phyloP scores from a whole-genome alignment of 2,888 invertebrate genomes.

The Exephanes ischioxanthus region DNA sequence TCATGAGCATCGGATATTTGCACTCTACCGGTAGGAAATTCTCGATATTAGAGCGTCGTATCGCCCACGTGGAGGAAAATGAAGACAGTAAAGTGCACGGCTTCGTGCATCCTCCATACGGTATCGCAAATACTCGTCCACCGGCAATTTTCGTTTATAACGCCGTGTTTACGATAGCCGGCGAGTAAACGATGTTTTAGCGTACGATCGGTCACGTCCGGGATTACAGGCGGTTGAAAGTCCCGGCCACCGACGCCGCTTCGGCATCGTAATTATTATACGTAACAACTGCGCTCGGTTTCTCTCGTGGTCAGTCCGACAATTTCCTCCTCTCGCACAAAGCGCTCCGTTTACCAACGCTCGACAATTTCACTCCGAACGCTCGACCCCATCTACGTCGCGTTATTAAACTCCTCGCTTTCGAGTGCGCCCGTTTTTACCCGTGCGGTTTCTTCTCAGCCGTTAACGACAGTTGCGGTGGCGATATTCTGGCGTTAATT shows the following conservation, averaged over 20 bases:
- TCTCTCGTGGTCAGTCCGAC: background rate
- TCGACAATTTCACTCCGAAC: background rate
- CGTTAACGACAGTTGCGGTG: background rate
- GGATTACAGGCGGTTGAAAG: background rate
- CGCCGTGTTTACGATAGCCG: background rate
- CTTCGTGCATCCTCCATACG: background rate
- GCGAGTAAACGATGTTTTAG: background rate
- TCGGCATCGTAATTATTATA: slow-evolving; percentile 12
- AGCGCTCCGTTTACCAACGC: background rate
- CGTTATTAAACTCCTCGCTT: slow-evolving; percentile 21
- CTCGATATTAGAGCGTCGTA: no score
- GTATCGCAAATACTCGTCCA: background rate
- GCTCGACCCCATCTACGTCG: background rate
- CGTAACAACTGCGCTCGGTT: background rate
- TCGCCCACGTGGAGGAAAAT: background rate
- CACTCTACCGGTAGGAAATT: no score
- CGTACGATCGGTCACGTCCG: background rate
- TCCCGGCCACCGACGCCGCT: background rate
- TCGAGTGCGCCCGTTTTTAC: background rate
- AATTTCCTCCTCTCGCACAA: slow-evolving; percentile 5
- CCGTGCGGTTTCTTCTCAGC: background rate
- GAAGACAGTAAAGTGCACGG: background rate
- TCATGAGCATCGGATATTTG: no score
- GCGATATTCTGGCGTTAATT: background rate
- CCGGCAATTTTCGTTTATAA: background rate